These are phyloP conservation scores for Varanus salvator DNA, from an alignment of 2,113 vertebrate species.

Conservation along the genomic window DNA sequence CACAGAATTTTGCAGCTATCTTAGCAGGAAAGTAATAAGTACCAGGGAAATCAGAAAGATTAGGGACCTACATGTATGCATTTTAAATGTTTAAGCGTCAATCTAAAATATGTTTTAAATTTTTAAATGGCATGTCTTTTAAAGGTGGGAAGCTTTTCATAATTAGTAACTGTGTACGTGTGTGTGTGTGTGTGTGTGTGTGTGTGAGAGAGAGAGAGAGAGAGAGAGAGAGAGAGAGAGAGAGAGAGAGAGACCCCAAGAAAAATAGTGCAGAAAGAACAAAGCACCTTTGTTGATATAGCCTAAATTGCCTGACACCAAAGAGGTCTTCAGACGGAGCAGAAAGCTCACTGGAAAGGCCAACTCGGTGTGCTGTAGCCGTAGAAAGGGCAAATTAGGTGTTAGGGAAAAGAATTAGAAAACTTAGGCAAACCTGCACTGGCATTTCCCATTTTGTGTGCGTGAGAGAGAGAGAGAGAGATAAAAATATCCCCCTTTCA, in stretches of 20 bases:
- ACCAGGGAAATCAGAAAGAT: neutral
- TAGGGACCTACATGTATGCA: neutral
- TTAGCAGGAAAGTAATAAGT: neutral
- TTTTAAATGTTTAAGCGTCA: neutral
- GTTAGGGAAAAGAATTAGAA: neutral
- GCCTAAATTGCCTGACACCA: neutral
- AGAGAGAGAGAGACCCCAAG: neutral
- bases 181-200: no score
- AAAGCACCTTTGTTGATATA: neutral
- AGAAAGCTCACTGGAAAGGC: neutral
- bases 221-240: no score
- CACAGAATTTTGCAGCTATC: neutral
- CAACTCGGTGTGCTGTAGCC: neutral
- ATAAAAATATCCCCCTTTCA: neutral
- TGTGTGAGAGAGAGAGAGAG: no score
- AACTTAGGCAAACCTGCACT: neutral
- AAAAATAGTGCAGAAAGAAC: neutral
- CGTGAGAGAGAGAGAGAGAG: neutral
- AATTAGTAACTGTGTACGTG: no score
- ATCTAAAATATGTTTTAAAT: no score
- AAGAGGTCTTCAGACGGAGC: neutral
- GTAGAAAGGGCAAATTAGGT: neutral
- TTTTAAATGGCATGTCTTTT: no score
- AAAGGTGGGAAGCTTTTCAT: no score
- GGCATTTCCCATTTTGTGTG: neutral